Base-by-base conservation (phyloP, 1,140 invertebrate genomes). In the Phortica variegata region DNA sequence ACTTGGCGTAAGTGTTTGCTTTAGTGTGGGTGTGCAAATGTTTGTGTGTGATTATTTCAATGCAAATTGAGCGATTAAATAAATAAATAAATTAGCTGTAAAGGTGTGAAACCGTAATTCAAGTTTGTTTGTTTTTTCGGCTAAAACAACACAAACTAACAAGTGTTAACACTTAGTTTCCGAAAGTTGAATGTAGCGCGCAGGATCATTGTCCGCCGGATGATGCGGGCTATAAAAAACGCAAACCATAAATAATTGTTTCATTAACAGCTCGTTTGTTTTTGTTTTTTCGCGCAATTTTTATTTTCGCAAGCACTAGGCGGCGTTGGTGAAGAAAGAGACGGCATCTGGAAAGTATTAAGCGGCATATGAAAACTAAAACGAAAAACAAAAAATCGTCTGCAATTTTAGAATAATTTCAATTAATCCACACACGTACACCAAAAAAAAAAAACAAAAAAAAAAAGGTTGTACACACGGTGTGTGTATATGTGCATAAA, bases 201-300 rank as follows among this genome's bases (percentile, higher is more conserved):
- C 52, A 34, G 38, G 44, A 58, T 12, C 37, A 34, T 34, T 6
- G 13, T 9, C 13, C n/a, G n/a, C 13, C n/a, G 4, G 6, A n/a
- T 34, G 32, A 4, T 34, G 32, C n/a, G 9, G 6, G 8, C 6
- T 34, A 26, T 6, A 26, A 26, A 26, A 26, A 26, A 5, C 5
- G 32, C 26, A 6, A 31, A n/a, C 43, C 23, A 49, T 33, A 53
- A 55, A 46, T 58, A 53, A 56, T 63, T 62, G 58, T 68, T 56
- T 68, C 54, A 68, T 66, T 63, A 60, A 63, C 62, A 66, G 63
- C 68, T 62, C 56, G 52, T 62, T 60, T 65, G 59, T 62, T 68
- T 60, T 49, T 32, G 50, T 63, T 63, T 66, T 66, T 62, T 46
- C 60, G 53, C 53, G 50, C 57, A 42, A 61, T 55, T 56, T 40